A percentile compares a stretch with the other conserved stretches of the same genome.
These are phyloP conservation scores for Macrobrachium rosenbergii DNA, from an alignment of 1,140 invertebrate genomes.

Conservation along the genomic window DNA sequence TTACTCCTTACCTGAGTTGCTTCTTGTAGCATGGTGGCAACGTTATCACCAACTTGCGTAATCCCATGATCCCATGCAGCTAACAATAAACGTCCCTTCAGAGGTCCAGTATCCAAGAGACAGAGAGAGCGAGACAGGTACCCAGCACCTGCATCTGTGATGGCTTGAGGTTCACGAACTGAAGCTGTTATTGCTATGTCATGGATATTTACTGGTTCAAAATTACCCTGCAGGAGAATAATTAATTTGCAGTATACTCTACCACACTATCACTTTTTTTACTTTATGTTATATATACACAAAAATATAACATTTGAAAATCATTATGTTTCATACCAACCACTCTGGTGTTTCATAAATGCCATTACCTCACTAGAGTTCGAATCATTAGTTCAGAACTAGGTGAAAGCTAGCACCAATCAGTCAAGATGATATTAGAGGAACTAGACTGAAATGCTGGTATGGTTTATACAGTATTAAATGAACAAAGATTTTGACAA, in stretches of 20 bases:
- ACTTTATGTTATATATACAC: no score
- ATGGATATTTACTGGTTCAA: slow-evolving; percentile 59
- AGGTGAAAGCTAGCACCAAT: no score
- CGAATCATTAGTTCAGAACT: no score
- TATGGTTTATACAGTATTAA: no score
- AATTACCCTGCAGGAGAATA: slow-evolving; percentile 74
- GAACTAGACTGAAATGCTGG: no score
- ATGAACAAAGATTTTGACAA: no score
- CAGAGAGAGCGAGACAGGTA: slow-evolving; percentile 71
- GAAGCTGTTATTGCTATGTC: slow-evolving; percentile 54
- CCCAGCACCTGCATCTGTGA: slow-evolving; percentile 57
- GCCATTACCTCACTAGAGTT: no score
- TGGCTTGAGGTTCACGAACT: slow-evolving; percentile 55
- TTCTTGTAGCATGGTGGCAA: slow-evolving; percentile 80
- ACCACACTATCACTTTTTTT: background rate
- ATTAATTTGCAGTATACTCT: background rate
- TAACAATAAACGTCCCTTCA: slow-evolving; percentile 83
- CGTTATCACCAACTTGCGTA: slow-evolving; percentile 80
- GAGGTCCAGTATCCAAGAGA: slow-evolving; percentile 82
- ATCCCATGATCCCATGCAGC: slow-evolving; percentile 87
- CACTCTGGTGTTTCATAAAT: no score
- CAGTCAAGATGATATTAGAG: no score
- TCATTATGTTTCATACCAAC: no score
- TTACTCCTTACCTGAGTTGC: slow-evolving; percentile 76
- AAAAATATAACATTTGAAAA: no score